These are phyloP conservation scores for Bambusicola thoracicus DNA, from an alignment of 2,113 vertebrate genomes.

Conservation along the genomic window DNA sequence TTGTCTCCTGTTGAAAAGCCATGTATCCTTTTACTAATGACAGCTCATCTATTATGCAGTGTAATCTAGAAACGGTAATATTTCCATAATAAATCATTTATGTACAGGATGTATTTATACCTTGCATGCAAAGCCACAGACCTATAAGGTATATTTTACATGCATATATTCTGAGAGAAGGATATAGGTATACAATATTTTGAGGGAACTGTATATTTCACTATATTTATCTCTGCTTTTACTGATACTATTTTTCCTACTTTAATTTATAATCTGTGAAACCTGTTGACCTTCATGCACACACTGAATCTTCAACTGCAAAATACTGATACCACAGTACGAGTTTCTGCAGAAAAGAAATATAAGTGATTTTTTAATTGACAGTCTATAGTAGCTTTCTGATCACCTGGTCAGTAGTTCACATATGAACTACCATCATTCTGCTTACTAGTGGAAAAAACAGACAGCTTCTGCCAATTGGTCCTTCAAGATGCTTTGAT, in stretches of 20 bases:
- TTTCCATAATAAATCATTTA: conserved; percentile 77
- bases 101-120: conserved; percentile 65
- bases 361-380: background rate
- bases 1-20: conserved; percentile 72
- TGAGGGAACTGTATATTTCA: conserved; percentile 7
- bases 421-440: background rate
- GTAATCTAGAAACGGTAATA: conserved; percentile 75
- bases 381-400: background rate
- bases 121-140: conserved; percentile 40
- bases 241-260: background rate
- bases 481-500: background rate
- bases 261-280: background rate
- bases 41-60: conserved; percentile 71
- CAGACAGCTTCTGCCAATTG: background rate
- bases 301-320: background rate
- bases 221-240: conserved; percentile 37
- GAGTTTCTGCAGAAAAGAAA: background rate
- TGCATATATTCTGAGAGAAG: conserved; percentile 37
- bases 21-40: conserved; percentile 72
- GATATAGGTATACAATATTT: background rate
- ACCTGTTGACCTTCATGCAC: background rate
- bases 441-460: background rate
- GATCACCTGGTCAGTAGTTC: background rate
- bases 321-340: background rate
- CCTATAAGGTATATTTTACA: conserved; percentile 40